phyloP scores from a whole-genome alignment of 1,140 invertebrate species.

The Cydia fagiglandana region DNA sequence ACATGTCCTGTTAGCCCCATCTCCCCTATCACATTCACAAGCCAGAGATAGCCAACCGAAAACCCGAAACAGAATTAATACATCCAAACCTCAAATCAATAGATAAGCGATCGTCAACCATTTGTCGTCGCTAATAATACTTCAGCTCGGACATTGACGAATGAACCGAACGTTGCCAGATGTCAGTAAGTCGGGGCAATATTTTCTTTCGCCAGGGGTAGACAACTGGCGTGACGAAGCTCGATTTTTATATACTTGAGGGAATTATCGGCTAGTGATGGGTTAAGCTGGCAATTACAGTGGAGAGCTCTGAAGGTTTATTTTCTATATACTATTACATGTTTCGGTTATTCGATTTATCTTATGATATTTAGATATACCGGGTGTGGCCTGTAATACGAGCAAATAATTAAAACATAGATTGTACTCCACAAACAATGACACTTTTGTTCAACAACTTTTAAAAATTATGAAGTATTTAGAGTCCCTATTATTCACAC shows the following conservation, averaged over 20 bases:
- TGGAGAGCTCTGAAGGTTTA: too few species aligned
- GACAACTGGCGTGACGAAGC: background rate
- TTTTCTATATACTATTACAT: too few species aligned
- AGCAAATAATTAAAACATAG: too few species aligned
- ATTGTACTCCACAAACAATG: too few species aligned
- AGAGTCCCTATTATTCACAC: too few species aligned
- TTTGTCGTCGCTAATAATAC: constrained; percentile 56
- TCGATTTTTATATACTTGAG: constrained; percentile 29
- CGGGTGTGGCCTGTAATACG: too few species aligned
- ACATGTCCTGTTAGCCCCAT: background rate
- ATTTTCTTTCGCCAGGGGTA: constrained; percentile 45
- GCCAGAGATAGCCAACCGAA: background rate
- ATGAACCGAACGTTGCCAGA: constrained; percentile 45
- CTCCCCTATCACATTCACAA: background rate
- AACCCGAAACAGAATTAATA: constrained; percentile 44
- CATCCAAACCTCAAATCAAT: constrained; percentile 47
- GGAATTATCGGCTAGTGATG: background rate
- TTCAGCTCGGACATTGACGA: constrained; percentile 48
- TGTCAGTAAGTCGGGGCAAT: constrained; percentile 50
- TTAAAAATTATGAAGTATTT: too few species aligned
- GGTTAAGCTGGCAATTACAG: background rate
- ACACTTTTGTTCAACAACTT: too few species aligned
- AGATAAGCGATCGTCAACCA: constrained; percentile 55
- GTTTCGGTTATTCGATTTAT: too few species aligned
- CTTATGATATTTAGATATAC: too few species aligned